Conservation (phyloP, 1,140 invertebrate species). For the Drosophila simulans region DNA sequence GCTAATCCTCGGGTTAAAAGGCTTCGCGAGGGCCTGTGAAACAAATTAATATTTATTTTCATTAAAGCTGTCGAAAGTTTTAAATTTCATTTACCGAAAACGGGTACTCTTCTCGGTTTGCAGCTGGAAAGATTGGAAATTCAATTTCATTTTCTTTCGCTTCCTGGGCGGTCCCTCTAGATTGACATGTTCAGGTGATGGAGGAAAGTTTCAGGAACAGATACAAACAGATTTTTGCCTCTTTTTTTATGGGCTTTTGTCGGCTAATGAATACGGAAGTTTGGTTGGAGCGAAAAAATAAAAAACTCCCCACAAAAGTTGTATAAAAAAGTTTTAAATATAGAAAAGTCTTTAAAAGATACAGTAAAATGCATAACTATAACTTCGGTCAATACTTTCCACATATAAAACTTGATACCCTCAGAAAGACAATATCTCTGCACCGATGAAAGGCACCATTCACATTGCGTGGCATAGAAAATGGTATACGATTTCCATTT, state of each 20-base stretch:
- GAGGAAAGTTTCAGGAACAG: slow-evolving; percentile 36
- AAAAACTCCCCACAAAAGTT: not conserved
- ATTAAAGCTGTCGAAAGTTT: slow-evolving; percentile 80
- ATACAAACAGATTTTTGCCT: slow-evolving; percentile 15
- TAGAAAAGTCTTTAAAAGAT: not conserved
- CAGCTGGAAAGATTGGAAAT: slow-evolving; percentile 22
- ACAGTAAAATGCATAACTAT: not conserved
- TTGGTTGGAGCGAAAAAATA: not conserved
- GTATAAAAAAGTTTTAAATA: not conserved
- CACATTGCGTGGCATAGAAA: slow-evolving; percentile 33
- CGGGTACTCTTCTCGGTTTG: slow-evolving; percentile 39
- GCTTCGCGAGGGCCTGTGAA: slow-evolving; percentile 2
- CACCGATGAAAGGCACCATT: slow-evolving; percentile 2
- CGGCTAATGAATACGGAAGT: slow-evolving; percentile 52
- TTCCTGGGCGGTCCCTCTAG: slow-evolving; percentile 31
- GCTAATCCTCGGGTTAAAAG: slow-evolving; percentile 56
- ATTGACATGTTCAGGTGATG: slow-evolving; percentile 40
- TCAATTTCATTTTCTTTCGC: slow-evolving; percentile 29
- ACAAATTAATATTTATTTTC: slow-evolving; percentile 71
- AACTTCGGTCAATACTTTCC: slow-evolving; percentile 3
- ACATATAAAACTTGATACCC: slow-evolving; percentile 1
- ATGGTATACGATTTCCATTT: slow-evolving; percentile 36
- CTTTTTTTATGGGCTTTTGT: slow-evolving; percentile 38
- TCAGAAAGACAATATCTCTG: slow-evolving; percentile 12
- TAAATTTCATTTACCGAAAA: slow-evolving; percentile 67